phyloP scores from a whole-genome alignment of 2,888 invertebrate genomes.

The Drosophila mimica region DNA sequence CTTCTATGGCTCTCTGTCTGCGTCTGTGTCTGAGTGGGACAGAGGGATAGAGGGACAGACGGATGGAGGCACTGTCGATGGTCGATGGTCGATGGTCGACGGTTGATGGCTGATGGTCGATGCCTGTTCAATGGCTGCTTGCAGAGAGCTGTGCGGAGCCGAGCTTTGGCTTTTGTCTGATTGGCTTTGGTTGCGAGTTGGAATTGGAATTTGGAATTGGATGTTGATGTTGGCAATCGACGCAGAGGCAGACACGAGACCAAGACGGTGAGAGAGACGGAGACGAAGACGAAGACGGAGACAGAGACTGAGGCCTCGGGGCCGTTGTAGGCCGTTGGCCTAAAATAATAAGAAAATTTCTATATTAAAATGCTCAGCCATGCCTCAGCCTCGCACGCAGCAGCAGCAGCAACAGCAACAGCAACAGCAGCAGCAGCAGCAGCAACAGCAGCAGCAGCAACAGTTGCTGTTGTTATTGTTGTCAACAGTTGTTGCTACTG shows the following conservation, averaged over 20 bases:
- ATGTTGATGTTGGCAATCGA: constrained; percentile 42
- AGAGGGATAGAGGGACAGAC: not conserved
- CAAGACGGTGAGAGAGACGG: not conserved
- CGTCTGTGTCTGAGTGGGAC: constrained; percentile 5
- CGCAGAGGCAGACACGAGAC: not conserved
- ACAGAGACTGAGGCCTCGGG: constrained; percentile 61
- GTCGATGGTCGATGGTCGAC: constrained; percentile 22
- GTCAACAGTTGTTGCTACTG: constrained; percentile 9
- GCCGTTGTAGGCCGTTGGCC: constrained; percentile 82
- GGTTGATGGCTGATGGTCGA: constrained; percentile 46
- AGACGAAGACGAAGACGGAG: not conserved
- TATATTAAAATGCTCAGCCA: constrained; percentile 81
- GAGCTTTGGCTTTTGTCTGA: constrained; percentile 59
- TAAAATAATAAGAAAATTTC: constrained; percentile 81
- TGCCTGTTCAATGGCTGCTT: constrained; percentile 52
- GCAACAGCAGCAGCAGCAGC: not conserved
- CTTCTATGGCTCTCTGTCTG: constrained; percentile 46
- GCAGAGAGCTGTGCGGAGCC: constrained; percentile 46
- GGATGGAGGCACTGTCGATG: constrained; percentile 12
- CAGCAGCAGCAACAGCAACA: constrained; percentile 7
- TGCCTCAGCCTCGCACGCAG: constrained; percentile 61
- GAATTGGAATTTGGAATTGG: constrained; percentile 56
- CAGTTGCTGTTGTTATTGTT: constrained; percentile 18
- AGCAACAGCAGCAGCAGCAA: constrained; percentile 2
- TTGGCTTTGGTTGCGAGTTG: constrained; percentile 70